These are phyloP conservation scores for Oxystoma pomonae DNA, from an alignment of 2,888 invertebrate species.

Conservation along the genomic window DNA sequence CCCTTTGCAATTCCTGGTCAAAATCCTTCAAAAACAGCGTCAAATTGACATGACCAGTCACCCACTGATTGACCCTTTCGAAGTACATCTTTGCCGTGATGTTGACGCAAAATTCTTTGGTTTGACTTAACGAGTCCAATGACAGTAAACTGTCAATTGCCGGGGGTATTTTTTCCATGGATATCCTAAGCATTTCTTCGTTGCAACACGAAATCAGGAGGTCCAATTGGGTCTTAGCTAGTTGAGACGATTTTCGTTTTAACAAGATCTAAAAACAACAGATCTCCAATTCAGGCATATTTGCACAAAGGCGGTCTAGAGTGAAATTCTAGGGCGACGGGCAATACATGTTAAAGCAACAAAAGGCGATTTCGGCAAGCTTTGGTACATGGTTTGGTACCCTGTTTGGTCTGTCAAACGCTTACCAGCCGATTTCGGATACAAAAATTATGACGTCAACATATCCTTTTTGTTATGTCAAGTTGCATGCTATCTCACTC, in stretches of 20 bases:
- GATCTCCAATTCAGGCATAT: no score
- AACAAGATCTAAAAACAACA: slow-evolving; percentile 23
- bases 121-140: slow-evolving; percentile 49
- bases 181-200: slow-evolving; percentile 31
- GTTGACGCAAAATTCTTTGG: slow-evolving; percentile 51
- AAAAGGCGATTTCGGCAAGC: no score
- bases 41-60: slow-evolving; percentile 48
- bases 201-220: slow-evolving; percentile 24
- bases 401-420: no score
- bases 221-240: slow-evolving; percentile 22
- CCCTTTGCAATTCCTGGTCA: slow-evolving; percentile 29
- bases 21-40: slow-evolving; percentile 45
- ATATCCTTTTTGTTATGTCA: no score
- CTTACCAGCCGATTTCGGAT: no score
- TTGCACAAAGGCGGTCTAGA: no score
- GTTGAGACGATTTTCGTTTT: slow-evolving; percentile 20
- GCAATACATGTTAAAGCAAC: no score
- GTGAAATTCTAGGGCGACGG: no score
- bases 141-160: slow-evolving; percentile 51
- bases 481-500: no score
- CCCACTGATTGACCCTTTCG: slow-evolving; percentile 55
- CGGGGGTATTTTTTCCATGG: slow-evolving; percentile 32
- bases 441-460: no score
- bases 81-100: slow-evolving; percentile 51
- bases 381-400: no score